A percentile compares a stretch with the other conserved stretches of the same genome.
phyloP scores from a whole-genome alignment of 2,888 invertebrate species.

The Drosophila testacea region DNA sequence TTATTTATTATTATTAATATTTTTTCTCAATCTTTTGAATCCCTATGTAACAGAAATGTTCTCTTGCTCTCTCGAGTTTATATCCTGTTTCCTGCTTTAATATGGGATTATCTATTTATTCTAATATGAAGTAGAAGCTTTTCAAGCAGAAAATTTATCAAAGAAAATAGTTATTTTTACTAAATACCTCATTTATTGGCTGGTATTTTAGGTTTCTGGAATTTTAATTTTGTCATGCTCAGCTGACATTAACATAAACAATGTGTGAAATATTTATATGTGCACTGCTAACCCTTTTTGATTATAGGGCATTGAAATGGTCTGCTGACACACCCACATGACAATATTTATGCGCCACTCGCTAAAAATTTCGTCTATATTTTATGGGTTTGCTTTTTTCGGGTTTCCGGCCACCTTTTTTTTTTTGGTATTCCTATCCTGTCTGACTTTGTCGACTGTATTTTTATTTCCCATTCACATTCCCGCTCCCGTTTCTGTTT shows the following conservation, averaged over 20 bases:
- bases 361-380: slow-evolving; percentile 69
- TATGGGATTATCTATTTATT: too few relatives aligned
- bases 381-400: slow-evolving; percentile 68
- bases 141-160: too few relatives aligned
- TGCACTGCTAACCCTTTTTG: slow-evolving; percentile 20
- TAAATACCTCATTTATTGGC: too few relatives aligned
- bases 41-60: too few relatives aligned
- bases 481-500: slow-evolving; percentile 5
- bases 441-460: slow-evolving; percentile 15
- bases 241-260: slow-evolving; percentile 18
- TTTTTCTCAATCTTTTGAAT: too few relatives aligned
- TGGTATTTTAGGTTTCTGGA: not conserved
- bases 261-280: slow-evolving; percentile 16
- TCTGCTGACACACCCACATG: slow-evolving; percentile 54
- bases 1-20: too few relatives aligned
- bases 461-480: slow-evolving; percentile 16
- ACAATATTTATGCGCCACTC: slow-evolving; percentile 58
- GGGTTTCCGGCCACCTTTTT: slow-evolving; percentile 72
- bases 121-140: too few relatives aligned
- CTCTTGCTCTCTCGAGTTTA: too few relatives aligned
- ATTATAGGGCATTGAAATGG: slow-evolving; percentile 16
- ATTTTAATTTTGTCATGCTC: slow-evolving; percentile 9
- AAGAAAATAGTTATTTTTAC: too few relatives aligned
- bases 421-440: slow-evolving; percentile 21
- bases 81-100: too few relatives aligned